Evolutionary conservation across 2,888 invertebrate genomes (phyloP).

Genomic region (Scelioninae gen. 2): DNA sequence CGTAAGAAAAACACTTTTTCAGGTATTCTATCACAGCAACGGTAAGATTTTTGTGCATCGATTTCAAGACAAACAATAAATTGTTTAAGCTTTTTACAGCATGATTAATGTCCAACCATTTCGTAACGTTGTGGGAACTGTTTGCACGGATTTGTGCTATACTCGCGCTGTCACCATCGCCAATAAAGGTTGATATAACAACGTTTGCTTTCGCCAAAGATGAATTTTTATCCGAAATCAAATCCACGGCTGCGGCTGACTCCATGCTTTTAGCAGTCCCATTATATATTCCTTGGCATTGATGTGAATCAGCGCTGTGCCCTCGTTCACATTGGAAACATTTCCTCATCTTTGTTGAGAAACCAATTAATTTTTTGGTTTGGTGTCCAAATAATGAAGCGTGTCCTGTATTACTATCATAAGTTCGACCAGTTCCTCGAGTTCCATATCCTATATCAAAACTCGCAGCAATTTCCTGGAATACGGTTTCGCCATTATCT

Average conservation of each 20-base stretch:
- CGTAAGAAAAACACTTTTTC: conserved; percentile 59
- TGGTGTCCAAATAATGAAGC: conserved; percentile 29
- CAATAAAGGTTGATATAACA: conserved; percentile 56
- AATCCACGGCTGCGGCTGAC: conserved; percentile 56
- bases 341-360: conserved; percentile 49
- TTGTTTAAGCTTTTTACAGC: conserved; percentile 43
- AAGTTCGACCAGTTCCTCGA: conserved; percentile 26
- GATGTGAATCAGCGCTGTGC: conserved; percentile 55
- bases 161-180: conserved; percentile 62
- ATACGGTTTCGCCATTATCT: too few species aligned
- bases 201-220: conserved; percentile 54
- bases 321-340: conserved; percentile 58
- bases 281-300: conserved; percentile 55
- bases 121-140: conserved; percentile 33
- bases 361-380: conserved; percentile 59
- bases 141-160: conserved; percentile 57
- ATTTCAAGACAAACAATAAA: conserved; percentile 41
- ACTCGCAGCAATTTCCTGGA: conserved; percentile 32
- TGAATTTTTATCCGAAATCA: conserved; percentile 56
- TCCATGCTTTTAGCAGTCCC: conserved; percentile 64
- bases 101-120: conserved; percentile 44
- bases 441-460: conserved; percentile 45
- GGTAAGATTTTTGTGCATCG: conserved; percentile 35
- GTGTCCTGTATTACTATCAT: conserved; percentile 42
- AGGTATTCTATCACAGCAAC: conserved; percentile 58